Conservation (phyloP, 2,888 invertebrate species). For the Rugalucina vietnamica region DNA sequence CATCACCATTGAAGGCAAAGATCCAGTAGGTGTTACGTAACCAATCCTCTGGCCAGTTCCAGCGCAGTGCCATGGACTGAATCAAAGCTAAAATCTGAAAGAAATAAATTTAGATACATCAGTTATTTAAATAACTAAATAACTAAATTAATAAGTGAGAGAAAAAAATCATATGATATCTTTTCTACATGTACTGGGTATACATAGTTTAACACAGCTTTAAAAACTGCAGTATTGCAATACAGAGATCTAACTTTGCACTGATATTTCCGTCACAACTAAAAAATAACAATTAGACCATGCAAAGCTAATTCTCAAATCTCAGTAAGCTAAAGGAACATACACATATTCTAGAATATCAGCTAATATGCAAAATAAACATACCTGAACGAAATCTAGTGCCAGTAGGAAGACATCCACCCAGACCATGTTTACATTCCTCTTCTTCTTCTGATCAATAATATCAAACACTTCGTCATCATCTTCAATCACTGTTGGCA, state of each 20-base stretch:
- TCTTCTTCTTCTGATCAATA: slow-evolving; percentile 67
- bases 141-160: too few relatives aligned
- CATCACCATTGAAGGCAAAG: slow-evolving; percentile 78
- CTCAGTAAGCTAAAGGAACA: too few relatives aligned
- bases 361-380: too few relatives aligned
- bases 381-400: slow-evolving; percentile 67
- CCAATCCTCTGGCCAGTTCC: slow-evolving; percentile 78
- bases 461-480: slow-evolving; percentile 73
- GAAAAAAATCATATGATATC: too few relatives aligned
- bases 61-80: slow-evolving; percentile 79
- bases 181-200: too few relatives aligned
- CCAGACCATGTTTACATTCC: slow-evolving; percentile 75
- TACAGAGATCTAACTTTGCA: too few relatives aligned
- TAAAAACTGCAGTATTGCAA: too few relatives aligned
- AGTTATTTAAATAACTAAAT: neutral
- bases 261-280: too few relatives aligned
- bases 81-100: slow-evolving; percentile 77
- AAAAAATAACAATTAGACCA: too few relatives aligned
- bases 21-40: slow-evolving; percentile 68
- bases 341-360: too few relatives aligned
- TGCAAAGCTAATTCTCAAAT: too few relatives aligned
- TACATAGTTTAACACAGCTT: too few relatives aligned
- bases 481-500: slow-evolving; percentile 58
- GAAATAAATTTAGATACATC: neutral
- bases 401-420: slow-evolving; percentile 72